Conservation (phyloP, 2,797 vertebrate species). For the Crocidura indochinensis region DNA sequence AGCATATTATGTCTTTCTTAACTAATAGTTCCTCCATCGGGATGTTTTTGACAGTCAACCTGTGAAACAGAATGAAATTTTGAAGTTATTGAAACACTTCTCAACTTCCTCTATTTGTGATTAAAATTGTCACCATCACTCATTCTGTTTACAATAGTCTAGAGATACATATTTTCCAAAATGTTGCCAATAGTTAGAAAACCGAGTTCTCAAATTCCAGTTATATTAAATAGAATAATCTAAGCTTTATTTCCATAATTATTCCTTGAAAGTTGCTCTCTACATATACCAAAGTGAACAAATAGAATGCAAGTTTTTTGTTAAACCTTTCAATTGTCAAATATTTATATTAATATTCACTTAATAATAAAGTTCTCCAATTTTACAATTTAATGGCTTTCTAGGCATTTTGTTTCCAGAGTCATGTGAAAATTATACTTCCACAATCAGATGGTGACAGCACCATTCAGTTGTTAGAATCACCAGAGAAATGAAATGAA, state of each 20-base stretch:
- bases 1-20: constrained; percentile 56
- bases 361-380: neutral
- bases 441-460: neutral
- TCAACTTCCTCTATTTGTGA: constrained; percentile 48
- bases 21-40: constrained; percentile 6
- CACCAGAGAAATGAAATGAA: neutral
- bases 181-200: neutral
- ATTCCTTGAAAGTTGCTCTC: constrained; percentile 39
- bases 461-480: neutral
- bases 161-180: constrained; percentile 13
- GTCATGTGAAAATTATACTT: neutral
- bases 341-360: neutral
- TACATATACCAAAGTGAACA: neutral
- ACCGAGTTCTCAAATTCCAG: constrained; percentile 23
- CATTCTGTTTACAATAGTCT: neutral
- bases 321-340: constrained; percentile 16
- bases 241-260: neutral
- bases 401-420: neutral
- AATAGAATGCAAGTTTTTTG: neutral
- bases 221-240: constrained; percentile 16
- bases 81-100: constrained; percentile 29
- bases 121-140: constrained; percentile 18
- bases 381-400: neutral
- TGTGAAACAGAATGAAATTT: constrained; percentile 45
- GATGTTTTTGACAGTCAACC: constrained; percentile 49